phyloP scores from a whole-genome alignment of 2,888 invertebrate species.

The Amblyjoppa proteus region DNA sequence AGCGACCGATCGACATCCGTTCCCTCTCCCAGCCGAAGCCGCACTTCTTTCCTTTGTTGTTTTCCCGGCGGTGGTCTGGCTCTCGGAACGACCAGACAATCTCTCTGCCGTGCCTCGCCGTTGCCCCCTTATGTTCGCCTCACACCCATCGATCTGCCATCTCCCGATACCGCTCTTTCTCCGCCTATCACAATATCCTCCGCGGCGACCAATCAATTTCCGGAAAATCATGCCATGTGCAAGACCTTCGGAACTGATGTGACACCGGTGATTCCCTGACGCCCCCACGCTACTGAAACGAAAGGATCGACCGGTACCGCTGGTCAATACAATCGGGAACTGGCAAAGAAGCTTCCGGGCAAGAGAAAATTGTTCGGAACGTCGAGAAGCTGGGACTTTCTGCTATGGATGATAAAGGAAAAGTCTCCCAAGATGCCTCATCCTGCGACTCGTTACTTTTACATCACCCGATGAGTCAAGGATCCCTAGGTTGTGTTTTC shows the following conservation, averaged over 20 bases:
- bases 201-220: conserved; percentile 64
- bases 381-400: not conserved
- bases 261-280: conserved; percentile 13
- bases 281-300: not conserved
- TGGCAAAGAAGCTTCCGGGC: conserved; percentile 32
- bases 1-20: not conserved
- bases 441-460: not conserved
- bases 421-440: not conserved
- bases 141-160: not conserved
- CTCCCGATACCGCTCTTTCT: conserved; percentile 28
- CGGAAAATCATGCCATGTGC: conserved; percentile 54
- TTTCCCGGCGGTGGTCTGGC: not conserved
- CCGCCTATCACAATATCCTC: conserved; percentile 31
- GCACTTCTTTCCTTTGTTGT: conserved; percentile 17
- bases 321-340: conserved; percentile 35
- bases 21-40: not conserved
- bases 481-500: no score
- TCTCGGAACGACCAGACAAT: not conserved
- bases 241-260: not conserved
- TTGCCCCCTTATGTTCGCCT: conserved; percentile 6
- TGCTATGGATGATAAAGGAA: no score
- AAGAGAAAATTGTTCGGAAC: conserved; percentile 15
- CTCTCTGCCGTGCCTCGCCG: not conserved
- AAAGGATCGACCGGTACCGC: not conserved
- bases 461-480: not conserved